These are phyloP conservation scores for Sesamia nonagrioides DNA, from an alignment of 1,140 invertebrate genomes.

Conservation along the genomic window DNA sequence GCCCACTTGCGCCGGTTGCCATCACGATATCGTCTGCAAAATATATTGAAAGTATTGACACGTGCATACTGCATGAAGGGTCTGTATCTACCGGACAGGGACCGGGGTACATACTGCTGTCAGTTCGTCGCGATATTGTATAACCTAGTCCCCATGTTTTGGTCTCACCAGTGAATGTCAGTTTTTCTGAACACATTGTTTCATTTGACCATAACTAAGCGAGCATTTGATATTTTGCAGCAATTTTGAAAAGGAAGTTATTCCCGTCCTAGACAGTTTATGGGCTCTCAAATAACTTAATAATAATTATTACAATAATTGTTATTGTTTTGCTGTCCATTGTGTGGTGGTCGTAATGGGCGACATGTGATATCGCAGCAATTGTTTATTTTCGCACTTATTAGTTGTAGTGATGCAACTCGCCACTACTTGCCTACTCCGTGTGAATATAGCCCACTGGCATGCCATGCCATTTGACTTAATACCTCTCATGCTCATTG, in stretches of 20 bases:
- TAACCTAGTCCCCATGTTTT: too few species aligned
- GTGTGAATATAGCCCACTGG: background rate
- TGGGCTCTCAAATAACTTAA: too few species aligned
- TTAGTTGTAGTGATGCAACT: background rate
- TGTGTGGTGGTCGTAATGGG: background rate
- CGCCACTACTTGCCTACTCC: background rate
- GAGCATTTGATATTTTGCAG: too few species aligned
- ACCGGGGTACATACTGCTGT: too few species aligned
- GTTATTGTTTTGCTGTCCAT: background rate
- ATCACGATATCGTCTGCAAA: constrained; percentile 1
- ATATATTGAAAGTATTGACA: background rate
- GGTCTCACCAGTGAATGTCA: too few species aligned
- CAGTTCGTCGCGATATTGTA: too few species aligned
- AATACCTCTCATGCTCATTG: background rate
- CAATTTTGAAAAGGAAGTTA: too few species aligned
- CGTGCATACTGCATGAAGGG: background rate
- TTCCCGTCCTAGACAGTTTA: too few species aligned
- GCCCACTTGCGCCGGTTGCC: background rate
- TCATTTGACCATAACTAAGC: too few species aligned
- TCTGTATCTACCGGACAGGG: too few species aligned
- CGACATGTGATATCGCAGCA: background rate
- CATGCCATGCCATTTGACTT: background rate
- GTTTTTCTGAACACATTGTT: too few species aligned
- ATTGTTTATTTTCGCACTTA: background rate
- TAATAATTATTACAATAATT: background rate